Base-by-base conservation (phyloP, 2,797 vertebrate species). In the Darevskia mixta region DNA sequence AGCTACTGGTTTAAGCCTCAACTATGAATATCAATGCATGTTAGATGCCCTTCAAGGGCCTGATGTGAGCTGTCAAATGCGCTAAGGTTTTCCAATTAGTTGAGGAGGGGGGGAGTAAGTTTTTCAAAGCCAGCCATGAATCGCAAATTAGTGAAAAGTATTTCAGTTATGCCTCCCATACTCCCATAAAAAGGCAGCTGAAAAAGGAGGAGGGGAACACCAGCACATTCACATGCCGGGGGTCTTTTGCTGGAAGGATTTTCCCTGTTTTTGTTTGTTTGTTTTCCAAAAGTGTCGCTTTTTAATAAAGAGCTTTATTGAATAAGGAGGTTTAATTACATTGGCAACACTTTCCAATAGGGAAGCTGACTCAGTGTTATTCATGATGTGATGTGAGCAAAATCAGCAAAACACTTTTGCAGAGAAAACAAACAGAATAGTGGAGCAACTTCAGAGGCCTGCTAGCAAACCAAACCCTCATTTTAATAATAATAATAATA, bases 371-470 rank as follows among this genome's bases (percentile, higher is more conserved):
- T 45, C 86, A 87, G 79, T 71, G 25, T 82, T 91, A 84, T 86
- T 72, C 84, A 2, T 91, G 89, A 86, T 13, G 7, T 77, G 82
- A 72, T 0, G 0, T 79, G 80, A 91, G 87, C 87, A 87, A 77
- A 91, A 91, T 92, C 90, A 94, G 90, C 89, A 93, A 91, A 93
- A 87, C 43, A 2, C 55, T 79, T 78, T 15, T 18, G 73, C 32
- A 58, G 64, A 25, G 88, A 94, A 94, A 92, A 38, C 87, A 45
- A 92, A 93, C 79, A 35, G 79, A 84, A 86, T 71, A 41, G 0
- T 4, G 41, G 2, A 89, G 18, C 69, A 91, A 78, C 10, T 85
- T 82, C 86, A 90, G 3, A 13, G 35, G 1, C 67, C n/a, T 35
- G 77, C 72, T 90, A 91, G 55, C 87, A 85, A 90, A 77, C 23